phyloP scores from a whole-genome alignment of 53 echinoderm and acorn worm genomes.

The Astropecten irregularis region DNA sequence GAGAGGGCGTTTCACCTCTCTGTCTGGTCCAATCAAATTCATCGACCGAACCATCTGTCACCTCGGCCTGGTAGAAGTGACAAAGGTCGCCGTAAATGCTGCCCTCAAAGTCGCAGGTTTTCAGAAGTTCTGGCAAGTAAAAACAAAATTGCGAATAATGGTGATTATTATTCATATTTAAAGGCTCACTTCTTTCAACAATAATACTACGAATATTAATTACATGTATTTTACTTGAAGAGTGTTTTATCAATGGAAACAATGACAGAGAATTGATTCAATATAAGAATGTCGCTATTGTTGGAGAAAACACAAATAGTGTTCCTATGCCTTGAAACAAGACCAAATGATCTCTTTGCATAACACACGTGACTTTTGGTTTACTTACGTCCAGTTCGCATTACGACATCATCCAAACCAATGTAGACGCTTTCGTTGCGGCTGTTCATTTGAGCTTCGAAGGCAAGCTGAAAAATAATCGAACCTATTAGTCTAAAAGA shows the following conservation, averaged over 20 bases:
- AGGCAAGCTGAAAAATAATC: conserved; percentile 12
- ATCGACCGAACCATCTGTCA: conserved; percentile 37
- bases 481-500: no score
- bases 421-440: not conserved
- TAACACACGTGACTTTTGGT: no score
- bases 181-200: no score
- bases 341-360: no score
- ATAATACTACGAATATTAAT: no score
- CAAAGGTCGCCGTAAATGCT: conserved; percentile 74
- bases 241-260: no score
- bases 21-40: conserved; percentile 90
- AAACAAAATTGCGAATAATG: not conserved
- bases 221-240: no score
- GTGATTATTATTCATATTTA: not conserved
- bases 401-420: conserved; percentile 13
- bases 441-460: conserved; percentile 19
- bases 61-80: conserved; percentile 78
- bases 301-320: no score
- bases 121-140: not conserved
- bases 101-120: conserved; percentile 78
- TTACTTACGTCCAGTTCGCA: conserved; percentile 28
- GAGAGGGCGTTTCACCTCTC: conserved; percentile 85
- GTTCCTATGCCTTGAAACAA: no score
- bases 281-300: no score
- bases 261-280: no score